Evolutionary conservation across 2,113 vertebrate species (phyloP), one percentile per base, ranked within the genome.

Genomic region (Entelurus aequoreus): DNA sequence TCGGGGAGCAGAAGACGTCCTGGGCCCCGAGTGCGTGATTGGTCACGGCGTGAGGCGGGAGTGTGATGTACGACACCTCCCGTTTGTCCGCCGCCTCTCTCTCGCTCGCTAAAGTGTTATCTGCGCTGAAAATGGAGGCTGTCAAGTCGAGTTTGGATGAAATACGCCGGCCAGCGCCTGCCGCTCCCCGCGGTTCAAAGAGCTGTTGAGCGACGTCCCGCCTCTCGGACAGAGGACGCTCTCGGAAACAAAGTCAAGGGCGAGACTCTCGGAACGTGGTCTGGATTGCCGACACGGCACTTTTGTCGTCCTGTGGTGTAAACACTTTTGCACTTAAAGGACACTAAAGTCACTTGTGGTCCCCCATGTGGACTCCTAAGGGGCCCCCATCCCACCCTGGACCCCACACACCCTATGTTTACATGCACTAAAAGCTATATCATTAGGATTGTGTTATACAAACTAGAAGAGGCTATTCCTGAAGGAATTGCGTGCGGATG

Each of bases 221-320:
- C 35, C 59, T 75, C 36, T 75, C 59, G 72, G 74, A 80, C 71
- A 56, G 75, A 82, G 28, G 81, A 86, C 78, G 81, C 56, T 72
- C 66, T 82, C 78, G 82, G 87, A 87, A 88, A 86, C 84, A 66
- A 49, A 62, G 84, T 76, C 84, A 88, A 88, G 87, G 87, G 80
- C 84, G 48, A 72, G 64, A 11, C 51, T 16, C 51, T 51, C 49
- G 4, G 7, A 16, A 10, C 49, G 28, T 28, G 28, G 28, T 19
- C 19, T 19, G 19, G 19, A 7, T 50, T 3, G 49, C 15, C 51
- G 9, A 12, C 42, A 46, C 12, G 10, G 0, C 42, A 11, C 42
- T 5, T 46, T 46, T 46, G 42, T 46, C 10, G 1, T 46, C 11
- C 10, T 46, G 12, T 5, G 4, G 42, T 12, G 42, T 46, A 46